These are phyloP conservation scores for Anoplophora glabripennis DNA, from an alignment of 1,140 invertebrate species.

Conservation along the genomic window DNA sequence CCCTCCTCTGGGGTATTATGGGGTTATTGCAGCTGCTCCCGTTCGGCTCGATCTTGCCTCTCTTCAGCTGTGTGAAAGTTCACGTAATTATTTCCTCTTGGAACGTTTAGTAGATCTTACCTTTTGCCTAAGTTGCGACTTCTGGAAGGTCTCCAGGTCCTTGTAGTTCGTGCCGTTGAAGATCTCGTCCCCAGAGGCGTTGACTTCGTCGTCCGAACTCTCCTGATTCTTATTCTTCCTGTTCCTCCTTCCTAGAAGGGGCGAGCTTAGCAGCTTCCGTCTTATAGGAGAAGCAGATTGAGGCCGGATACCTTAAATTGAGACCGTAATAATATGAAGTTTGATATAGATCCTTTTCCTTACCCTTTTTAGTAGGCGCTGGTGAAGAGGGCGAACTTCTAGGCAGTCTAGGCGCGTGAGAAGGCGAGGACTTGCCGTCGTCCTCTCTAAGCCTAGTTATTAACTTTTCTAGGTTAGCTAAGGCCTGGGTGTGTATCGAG, in stretches of 20 bases:
- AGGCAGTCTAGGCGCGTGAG: slow-evolving; percentile 62
- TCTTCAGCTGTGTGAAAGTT: slow-evolving; percentile 56
- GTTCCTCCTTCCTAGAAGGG: slow-evolving; percentile 66
- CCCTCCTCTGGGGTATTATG: slow-evolving; percentile 58
- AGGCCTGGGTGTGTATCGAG: slow-evolving; percentile 54
- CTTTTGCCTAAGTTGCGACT: slow-evolving; percentile 90
- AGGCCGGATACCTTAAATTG: slow-evolving; percentile 59
- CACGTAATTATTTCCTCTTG: not conserved
- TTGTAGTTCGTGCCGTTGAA: slow-evolving; percentile 71
- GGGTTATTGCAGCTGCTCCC: slow-evolving; percentile 52
- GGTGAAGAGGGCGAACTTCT: slow-evolving; percentile 70
- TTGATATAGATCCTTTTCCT: not conserved
- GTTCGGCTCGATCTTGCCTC: slow-evolving; percentile 60
- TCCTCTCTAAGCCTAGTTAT: slow-evolving; percentile 55
- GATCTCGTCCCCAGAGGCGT: slow-evolving; percentile 61
- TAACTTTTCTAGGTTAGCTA: slow-evolving; percentile 57
- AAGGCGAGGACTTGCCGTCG: slow-evolving; percentile 47
- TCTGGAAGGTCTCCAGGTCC: slow-evolving; percentile 92
- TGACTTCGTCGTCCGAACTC: slow-evolving; percentile 82
- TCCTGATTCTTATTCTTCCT: slow-evolving; percentile 74
- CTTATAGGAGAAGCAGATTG: slow-evolving; percentile 77
- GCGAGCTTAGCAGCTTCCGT: slow-evolving; percentile 76
- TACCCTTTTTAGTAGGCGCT: slow-evolving; percentile 64
- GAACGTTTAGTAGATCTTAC: too few relatives aligned
- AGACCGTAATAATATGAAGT: not conserved